phyloP scores from a whole-genome alignment of 2,797 vertebrate species.

The Atherinosoma microstoma region DNA sequence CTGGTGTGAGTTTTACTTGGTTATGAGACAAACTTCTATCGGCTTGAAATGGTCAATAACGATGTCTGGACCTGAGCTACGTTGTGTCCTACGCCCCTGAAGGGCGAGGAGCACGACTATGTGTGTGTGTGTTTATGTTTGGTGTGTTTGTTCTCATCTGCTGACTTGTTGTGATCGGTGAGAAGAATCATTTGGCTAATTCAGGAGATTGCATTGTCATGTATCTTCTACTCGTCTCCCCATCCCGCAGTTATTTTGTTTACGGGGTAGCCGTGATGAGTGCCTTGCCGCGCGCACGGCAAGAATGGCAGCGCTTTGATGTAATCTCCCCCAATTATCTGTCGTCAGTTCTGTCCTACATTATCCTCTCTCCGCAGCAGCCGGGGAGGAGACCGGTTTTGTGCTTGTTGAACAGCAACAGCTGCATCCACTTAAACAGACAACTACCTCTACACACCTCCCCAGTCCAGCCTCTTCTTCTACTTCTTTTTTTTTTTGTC shows the following conservation, averaged over 20 bases:
- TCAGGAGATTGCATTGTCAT: slow-evolving; percentile 36
- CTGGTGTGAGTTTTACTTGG: background rate
- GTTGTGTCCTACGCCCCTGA: slow-evolving; percentile 13
- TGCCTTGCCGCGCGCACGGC: slow-evolving; percentile 18
- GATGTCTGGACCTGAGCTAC: background rate
- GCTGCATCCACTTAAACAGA: slow-evolving; percentile 76
- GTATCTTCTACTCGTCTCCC: slow-evolving; percentile 40
- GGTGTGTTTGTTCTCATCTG: background rate
- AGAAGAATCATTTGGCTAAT: slow-evolving; percentile 37
- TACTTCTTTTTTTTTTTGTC: slow-evolving; percentile 24
- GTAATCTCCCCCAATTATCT: slow-evolving; percentile 74
- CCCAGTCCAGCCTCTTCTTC: slow-evolving; percentile 36
- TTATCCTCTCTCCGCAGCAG: slow-evolving; percentile 50
- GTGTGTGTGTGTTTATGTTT: background rate
- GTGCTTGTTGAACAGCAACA: slow-evolving; percentile 65
- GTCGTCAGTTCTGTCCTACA: slow-evolving; percentile 42
- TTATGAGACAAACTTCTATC: background rate
- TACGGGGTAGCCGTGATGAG: slow-evolving; percentile 38
- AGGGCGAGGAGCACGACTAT: slow-evolving; percentile 5
- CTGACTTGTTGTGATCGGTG: slow-evolving; percentile 36
- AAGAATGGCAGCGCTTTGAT: slow-evolving; percentile 67
- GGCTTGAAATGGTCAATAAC: background rate
- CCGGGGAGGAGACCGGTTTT: slow-evolving; percentile 61
- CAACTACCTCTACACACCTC: slow-evolving; percentile 73
- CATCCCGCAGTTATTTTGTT: slow-evolving; percentile 48